Base-by-base conservation (phyloP, 92 coral and sea anemone genomes). In the Epizoanthus stellaris region DNA sequence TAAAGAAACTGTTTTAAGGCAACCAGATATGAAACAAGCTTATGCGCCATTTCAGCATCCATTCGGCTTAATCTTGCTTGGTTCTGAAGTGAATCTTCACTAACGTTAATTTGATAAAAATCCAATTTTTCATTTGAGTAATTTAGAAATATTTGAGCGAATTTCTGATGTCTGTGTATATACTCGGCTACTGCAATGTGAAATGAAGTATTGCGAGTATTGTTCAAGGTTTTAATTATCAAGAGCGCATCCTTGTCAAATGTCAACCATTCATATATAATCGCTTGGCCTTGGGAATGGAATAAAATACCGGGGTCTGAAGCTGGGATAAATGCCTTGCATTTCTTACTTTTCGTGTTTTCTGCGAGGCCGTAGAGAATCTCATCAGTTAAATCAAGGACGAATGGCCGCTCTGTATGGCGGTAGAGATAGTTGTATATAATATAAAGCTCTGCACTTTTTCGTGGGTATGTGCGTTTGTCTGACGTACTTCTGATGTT, bases 361-460 rank as follows among this genome's bases (percentile, higher is more conserved):
- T 10, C 36, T 11, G 36, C 67, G 17, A 63, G 30, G 36, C 67
- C 67, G 2, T 3, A 10, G n/a, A 63, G 67, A 63, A 63, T 5
- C 36, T 63, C 67, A 21, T 63, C 67, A 21, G 67, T 19, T 19
- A 63, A 11, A 63, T 63, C 67, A 63, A 63, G 67, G 1, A 63
- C 36, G 30, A 64, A 64, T 21, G 69, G 39, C 15, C 3, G 39
- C 2, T 64, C 40, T 3, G 36, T 36, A 14, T 64, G 15, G 69
- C 69, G 69, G 40, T 64, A 64, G 36, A 64, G 69, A 64, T 64
- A 64, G 39, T 64, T 25, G 36, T 64, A 64, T 64, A 64, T 64
- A 14, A 64, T 21, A 40, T 64, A 64, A 36, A 64, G 69, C 13
- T 64, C 69, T 64, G 69, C 69, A 23, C 15, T 64, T 64, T 34